Evolutionary conservation across 1,140 invertebrate genomes (phyloP).

Genomic region (Pseudomyrmex cubaensis): DNA sequence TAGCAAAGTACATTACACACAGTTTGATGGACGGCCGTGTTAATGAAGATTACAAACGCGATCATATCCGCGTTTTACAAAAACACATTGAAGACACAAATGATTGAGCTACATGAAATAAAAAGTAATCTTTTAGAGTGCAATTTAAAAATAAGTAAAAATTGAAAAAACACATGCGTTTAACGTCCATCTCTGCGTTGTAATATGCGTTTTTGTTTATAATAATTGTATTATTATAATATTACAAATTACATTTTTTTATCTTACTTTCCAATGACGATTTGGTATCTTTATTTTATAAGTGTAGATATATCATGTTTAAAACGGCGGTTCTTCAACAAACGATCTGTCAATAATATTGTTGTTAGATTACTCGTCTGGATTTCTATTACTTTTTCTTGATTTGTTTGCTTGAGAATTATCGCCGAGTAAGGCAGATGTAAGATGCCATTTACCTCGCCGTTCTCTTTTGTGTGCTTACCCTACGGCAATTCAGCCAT

Average conservation of each 20-base stretch:
- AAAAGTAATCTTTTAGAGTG: not conserved
- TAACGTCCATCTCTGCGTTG: no score
- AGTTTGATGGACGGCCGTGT: conserved; percentile 29
- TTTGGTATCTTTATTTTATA: no score
- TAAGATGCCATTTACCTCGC: conserved; percentile 63
- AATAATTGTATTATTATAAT: not conserved
- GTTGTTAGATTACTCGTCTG: conserved; percentile 24
- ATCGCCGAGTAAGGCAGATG: conserved; percentile 46
- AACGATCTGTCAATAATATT: not conserved
- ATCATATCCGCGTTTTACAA: not conserved
- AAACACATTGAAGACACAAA: not conserved
- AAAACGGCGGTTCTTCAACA: conserved; percentile 2
- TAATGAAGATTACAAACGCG: conserved; percentile 36
- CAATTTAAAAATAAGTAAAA: no score
- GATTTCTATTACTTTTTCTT: conserved; percentile 59
- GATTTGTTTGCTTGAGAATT: conserved; percentile 65
- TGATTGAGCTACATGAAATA: not conserved
- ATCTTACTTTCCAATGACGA: no score
- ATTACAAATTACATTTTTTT: not conserved
- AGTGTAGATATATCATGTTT: not conserved
- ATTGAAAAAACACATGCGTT: no score
- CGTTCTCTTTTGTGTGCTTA: conserved; percentile 61
- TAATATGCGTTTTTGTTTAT: not conserved
- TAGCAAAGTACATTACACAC: conserved; percentile 6
- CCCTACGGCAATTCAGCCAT: conserved; percentile 67